phyloP scores from a whole-genome alignment of 2,888 invertebrate species.

The Drosophila meridionalis region DNA sequence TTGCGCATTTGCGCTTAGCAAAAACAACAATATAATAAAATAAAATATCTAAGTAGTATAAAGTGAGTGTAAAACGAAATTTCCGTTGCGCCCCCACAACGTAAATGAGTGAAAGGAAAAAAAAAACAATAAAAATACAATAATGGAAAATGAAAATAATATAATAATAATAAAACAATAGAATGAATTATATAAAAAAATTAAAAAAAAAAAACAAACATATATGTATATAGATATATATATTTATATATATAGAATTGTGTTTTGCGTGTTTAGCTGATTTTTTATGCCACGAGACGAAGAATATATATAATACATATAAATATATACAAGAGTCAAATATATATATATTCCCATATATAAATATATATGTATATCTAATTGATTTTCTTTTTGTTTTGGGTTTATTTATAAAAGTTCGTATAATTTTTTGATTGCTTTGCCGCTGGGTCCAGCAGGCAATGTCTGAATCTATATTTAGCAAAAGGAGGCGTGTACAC shows the following conservation, averaged over 20 bases:
- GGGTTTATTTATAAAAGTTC: slow-evolving; percentile 65
- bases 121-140: slow-evolving; percentile 22
- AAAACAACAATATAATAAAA: slow-evolving; percentile 68
- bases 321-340: slow-evolving; percentile 13
- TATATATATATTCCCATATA: slow-evolving; percentile 14
- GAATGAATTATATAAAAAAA: slow-evolving; percentile 2
- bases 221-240: slow-evolving; percentile 1
- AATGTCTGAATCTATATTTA: slow-evolving; percentile 58
- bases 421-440: slow-evolving; percentile 60
- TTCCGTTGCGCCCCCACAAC: slow-evolving; percentile 63
- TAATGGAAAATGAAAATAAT: slow-evolving; percentile 31
- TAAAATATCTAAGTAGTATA: slow-evolving; percentile 70
- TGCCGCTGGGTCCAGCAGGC: slow-evolving; percentile 11
- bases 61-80: slow-evolving; percentile 69
- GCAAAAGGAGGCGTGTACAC: slow-evolving; percentile 63
- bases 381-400: slow-evolving; percentile 51
- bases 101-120: slow-evolving; percentile 38
- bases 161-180: slow-evolving; percentile 45
- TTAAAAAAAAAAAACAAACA: slow-evolving; percentile 4
- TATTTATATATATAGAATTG: slow-evolving; percentile 7
- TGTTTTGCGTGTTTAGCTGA: slow-evolving; percentile 20
- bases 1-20: slow-evolving; percentile 45
- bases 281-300: slow-evolving; percentile 33
- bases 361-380: slow-evolving; percentile 26
- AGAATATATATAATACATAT: slow-evolving; percentile 11